phyloP scores from a whole-genome alignment of 1,140 invertebrate species.

The Bradysia coprophila region DNA sequence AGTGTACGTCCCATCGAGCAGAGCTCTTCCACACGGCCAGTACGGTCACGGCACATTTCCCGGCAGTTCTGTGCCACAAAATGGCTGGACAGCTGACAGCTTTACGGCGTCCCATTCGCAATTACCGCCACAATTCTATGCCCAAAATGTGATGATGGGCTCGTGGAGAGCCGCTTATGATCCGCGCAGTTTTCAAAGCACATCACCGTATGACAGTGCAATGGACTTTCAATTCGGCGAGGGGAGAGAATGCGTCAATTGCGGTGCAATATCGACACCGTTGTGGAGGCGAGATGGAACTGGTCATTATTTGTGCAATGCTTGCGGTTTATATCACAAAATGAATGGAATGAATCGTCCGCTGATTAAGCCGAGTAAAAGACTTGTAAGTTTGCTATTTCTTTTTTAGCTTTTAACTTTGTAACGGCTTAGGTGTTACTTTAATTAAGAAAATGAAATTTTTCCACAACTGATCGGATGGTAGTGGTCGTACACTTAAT shows the following conservation, averaged over 20 bases:
- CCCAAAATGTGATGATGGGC: conserved; percentile 56
- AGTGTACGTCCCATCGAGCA: conserved; percentile 30
- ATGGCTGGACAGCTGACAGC: conserved; percentile 18
- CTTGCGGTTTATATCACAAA: conserved; percentile 90
- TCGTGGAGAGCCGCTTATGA: conserved; percentile 61
- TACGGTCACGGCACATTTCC: conserved; percentile 22
- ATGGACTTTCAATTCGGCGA: conserved; percentile 72
- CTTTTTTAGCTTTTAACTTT: too few species aligned
- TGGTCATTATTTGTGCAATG: conserved; percentile 96
- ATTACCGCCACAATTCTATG: conserved; percentile 37
- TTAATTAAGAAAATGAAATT: too few species aligned
- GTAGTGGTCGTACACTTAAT: too few species aligned
- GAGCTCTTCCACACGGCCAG: conserved; percentile 22
- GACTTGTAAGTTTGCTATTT: conserved; percentile 58
- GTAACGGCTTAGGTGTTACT: too few species aligned
- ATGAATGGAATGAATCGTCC: conserved; percentile 89
- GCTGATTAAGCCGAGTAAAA: conserved; percentile 72
- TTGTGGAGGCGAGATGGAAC: conserved; percentile 90
- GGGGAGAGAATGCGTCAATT: conserved; percentile 91
- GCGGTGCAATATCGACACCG: conserved; percentile 87
- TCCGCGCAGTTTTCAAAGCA: conserved; percentile 45
- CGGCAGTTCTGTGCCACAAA: conserved; percentile 9
- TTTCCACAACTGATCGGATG: too few species aligned
- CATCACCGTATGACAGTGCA: conserved; percentile 54
- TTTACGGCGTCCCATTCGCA: conserved; percentile 24